Base-by-base conservation (phyloP, 1,140 invertebrate species). In the Laupala kohalensis region DNA sequence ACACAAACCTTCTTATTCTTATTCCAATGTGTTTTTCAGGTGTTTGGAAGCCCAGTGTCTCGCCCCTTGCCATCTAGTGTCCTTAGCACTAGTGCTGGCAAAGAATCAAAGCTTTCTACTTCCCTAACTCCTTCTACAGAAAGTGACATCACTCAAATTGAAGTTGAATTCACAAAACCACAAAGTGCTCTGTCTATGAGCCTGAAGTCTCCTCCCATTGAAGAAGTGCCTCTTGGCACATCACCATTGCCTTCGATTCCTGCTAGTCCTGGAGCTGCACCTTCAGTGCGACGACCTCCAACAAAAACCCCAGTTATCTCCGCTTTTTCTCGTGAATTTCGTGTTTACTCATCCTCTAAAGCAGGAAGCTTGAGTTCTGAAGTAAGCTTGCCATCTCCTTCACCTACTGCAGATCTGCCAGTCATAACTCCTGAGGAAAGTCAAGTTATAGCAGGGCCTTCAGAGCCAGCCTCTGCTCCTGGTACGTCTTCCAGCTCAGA, bases 11-110 rank as follows among this genome's bases (percentile, higher is more conserved):
- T 23, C 30, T 24, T 24, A 53, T 69, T 13, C 23, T 37, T n/a
- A 69, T 67, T 27, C 25, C 1, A 5, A 15, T 27, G n/a, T 24
- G 5, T 69, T 24, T 23, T 37, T 19, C 68, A 71, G 53, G 71
- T 72, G n/a, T 72, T 72, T 68, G 71, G 71, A 6, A 72, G 71
- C 25, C 71, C 71, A 6, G 65, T 72, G 27, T 29, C 70, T 2
- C 25, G 68, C n/a, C 12, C 23, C 1, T 24, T 66, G 23, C 23
- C 25, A 66, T 23, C 64, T 12, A 26, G 27, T 67, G 25, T 26
- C 24, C 27, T 27, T 19, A 28, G 25, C 15, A 67, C 25, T 6
- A 67, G 25, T 6, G 25, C 26, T 19, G 25, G 25, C 24, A 23
- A 19, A 13, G n/a, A 27, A 6, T n/a, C 66, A 67, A 28, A 25